Evolutionary conservation across 2,888 invertebrate genomes (phyloP), one percentile per base, ranked within the genome.

Genomic region (Lumbricus terrestris): DNA sequence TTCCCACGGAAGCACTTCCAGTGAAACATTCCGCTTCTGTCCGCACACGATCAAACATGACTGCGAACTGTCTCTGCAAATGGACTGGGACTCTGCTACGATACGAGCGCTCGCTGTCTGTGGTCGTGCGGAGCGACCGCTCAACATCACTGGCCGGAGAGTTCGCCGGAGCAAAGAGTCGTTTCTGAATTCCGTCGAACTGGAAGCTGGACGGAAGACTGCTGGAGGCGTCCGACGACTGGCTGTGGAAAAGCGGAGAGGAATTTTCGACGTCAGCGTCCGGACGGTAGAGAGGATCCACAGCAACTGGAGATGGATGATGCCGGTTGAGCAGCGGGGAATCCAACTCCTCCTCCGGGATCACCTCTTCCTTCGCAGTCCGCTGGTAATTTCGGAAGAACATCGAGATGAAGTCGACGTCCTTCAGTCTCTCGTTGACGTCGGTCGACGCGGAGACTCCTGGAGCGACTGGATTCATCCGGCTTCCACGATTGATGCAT

Each of bases 181-280:
- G 35, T 33, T 82, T 90, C 33, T 83, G 82, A 33, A 38, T 90
- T 34, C 82, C 38, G 20, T 83, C 90, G 2, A 82, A 38, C 37
- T 83, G 90, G 83, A 82, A 90, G 85, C 90, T 82, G 38, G 90
- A 90, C 20, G 90, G 90, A 37, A 38, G 85, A 83, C 90, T 90
- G 85, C 90, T 90, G 38, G 90, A 90, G 20, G 29, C 35, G 37
- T 90, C 90, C n/a, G 82, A 82, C 20, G 38, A n/a, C 20, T 35
- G 34, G 85, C 85, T 85, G 85, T 85, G 85, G 23, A 35, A 35
- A 33, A 85, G 23, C 0, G 85, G 85, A 37, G 85, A 85, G 85
- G 85, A 85, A 33, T 37, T 85, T 34, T 37, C 85, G 34, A 34
- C 85, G 23, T 85, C 85, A 20, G 16, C 34, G 8, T 35, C 23